Base-by-base conservation (phyloP, 2,797 vertebrate species). In the Zenarchopterus dispar region DNA sequence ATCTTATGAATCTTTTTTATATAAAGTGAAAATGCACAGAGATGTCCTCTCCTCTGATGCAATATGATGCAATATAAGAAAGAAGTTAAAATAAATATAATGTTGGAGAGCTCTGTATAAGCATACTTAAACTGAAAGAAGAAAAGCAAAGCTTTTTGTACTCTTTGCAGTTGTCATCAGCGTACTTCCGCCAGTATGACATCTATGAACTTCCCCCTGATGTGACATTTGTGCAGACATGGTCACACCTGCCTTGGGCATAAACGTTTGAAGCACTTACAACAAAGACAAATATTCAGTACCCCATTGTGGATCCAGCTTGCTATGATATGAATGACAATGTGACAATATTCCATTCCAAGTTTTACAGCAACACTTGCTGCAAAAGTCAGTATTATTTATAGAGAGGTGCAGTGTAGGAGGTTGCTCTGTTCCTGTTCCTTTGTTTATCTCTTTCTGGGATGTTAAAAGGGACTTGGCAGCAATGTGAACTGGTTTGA, bases 201-300 rank as follows among this genome's bases (percentile, higher is more conserved):
- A 39, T 39, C 36, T 39, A 39, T 39, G 13, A 39, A 39, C 5
- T 4, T 39, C 36, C 11, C 36, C 36, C 45, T 18, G 23, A 15
- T 43, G 62, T 49, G 24, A 75, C 41, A 60, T 45, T 19, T 47
- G 16, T 28, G 13, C 2, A 31, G 47, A 19, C 44, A 28, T 11
- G 7, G 57, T 73, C 64, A 62, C 58, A 57, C 52, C 55, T 72
- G 53, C 67, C 43, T 46, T 26, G 58, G 55, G 48, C 2, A 0
- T 15, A 58, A 67, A 68, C 17, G 52, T 57, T 67, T 26, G 41
- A 56, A 42, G 55, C 57, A 61, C 39, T 3, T 15, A 15, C 13
- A 39, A 39, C 36, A 39, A 39, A 57, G 65, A 18, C 47, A 58
- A 39, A 58, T 45, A 63, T 68, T 66, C 57, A 73, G 39, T 28